phyloP scores from a whole-genome alignment of 2,113 vertebrate genomes.

The Pomatostomus ruficeps region DNA sequence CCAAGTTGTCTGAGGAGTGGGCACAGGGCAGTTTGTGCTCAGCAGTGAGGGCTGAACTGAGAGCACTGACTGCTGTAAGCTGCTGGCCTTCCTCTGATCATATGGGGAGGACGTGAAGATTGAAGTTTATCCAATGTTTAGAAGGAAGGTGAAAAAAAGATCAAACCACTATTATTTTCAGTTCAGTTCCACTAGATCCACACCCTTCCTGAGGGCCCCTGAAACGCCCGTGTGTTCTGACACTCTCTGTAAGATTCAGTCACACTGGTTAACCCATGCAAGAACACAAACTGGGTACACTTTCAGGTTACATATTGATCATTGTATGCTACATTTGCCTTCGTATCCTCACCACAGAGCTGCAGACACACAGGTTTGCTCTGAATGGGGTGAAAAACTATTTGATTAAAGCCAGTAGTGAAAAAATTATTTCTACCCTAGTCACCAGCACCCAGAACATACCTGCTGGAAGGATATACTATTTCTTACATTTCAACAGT shows the following conservation, averaged over 20 bases:
- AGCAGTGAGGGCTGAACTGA: not conserved
- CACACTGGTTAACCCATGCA: not conserved
- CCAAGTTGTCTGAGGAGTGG: not conserved
- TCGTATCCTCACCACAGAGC: not conserved
- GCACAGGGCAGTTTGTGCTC: not conserved
- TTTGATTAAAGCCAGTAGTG: not conserved
- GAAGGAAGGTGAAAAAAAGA: not conserved
- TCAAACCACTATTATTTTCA: not conserved
- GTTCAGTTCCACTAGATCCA: not conserved
- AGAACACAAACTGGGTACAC: not conserved
- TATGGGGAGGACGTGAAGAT: not conserved
- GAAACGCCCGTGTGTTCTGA: not conserved
- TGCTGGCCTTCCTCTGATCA: not conserved
- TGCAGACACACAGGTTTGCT: not conserved
- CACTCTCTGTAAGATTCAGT: not conserved
- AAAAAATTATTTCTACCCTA: not conserved
- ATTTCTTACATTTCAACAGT: not conserved
- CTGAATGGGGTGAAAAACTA: not conserved
- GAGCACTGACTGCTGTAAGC: not conserved
- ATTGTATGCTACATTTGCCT: not conserved
- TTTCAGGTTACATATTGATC: not conserved
- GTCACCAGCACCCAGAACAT: not conserved
- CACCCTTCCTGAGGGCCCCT: rapidly evolving
- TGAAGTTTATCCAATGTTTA: not conserved
- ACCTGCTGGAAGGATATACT: not conserved